Conservation (phyloP, 2,888 invertebrate genomes). For the Hypomecis punctinalis region DNA sequence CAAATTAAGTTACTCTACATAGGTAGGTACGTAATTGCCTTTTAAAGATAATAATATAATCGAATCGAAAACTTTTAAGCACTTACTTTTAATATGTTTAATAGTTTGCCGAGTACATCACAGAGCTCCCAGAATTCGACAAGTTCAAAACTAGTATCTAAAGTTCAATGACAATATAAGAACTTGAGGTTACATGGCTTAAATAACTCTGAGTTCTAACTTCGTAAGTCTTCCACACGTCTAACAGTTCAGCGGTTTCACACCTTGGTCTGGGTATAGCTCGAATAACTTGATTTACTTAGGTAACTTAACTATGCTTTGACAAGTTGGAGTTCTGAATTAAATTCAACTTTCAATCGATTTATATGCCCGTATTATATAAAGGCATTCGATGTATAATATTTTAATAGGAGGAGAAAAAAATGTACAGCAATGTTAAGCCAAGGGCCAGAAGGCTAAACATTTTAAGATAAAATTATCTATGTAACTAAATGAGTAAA, state of each 20-base stretch:
- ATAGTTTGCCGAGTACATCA: constrained; percentile 12
- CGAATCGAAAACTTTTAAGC: background rate
- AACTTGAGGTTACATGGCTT: constrained; percentile 14
- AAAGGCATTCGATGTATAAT: too few relatives aligned
- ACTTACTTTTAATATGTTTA: background rate
- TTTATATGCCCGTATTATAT: too few relatives aligned
- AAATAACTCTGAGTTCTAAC: constrained; percentile 6
- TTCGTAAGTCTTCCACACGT: background rate
- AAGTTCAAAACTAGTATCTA: constrained; percentile 16
- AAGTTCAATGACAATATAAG: background rate
- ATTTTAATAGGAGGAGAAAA: too few relatives aligned
- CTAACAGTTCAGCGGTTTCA: constrained; percentile 4
- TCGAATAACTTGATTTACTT: background rate
- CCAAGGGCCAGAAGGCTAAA: too few relatives aligned
- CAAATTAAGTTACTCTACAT: background rate
- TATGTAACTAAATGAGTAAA: too few relatives aligned
- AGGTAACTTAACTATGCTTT: constrained; percentile 4
- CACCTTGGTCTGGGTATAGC: background rate
- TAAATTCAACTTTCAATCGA: too few relatives aligned
- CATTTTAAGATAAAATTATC: too few relatives aligned
- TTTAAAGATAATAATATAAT: too few relatives aligned
- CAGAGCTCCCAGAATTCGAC: constrained; percentile 12
- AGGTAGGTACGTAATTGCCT: background rate
- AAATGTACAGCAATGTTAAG: too few relatives aligned
- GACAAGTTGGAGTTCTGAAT: too few relatives aligned